phyloP scores from a whole-genome alignment of 2,888 invertebrate species.

The Chrysolina oricalcia region DNA sequence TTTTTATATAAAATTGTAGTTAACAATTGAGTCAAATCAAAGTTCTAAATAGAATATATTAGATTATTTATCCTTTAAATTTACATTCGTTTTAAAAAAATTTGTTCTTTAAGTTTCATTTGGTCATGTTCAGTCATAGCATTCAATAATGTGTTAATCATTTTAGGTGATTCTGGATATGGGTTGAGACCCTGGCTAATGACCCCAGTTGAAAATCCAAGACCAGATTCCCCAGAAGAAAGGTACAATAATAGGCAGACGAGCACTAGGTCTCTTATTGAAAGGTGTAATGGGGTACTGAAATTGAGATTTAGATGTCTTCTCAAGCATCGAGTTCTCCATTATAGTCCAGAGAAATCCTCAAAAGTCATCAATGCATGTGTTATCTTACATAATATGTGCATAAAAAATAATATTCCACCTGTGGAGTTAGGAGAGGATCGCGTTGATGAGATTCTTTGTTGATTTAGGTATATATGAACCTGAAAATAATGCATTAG shows the following conservation, averaged over 20 bases:
- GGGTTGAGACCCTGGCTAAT: slow-evolving; percentile 18
- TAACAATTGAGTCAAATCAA: too few relatives aligned
- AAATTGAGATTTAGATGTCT: slow-evolving; percentile 54
- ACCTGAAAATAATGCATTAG: slow-evolving; percentile 26
- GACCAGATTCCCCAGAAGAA: slow-evolving; percentile 21
- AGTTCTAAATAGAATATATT: too few relatives aligned
- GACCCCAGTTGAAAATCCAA: slow-evolving; percentile 6
- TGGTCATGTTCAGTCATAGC: too few relatives aligned
- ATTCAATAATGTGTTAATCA: too few relatives aligned
- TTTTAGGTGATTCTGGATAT: slow-evolving; percentile 24
- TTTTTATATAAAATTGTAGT: too few relatives aligned
- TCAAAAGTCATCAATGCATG: slow-evolving; percentile 6
- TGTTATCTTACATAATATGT: background rate
- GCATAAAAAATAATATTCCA: slow-evolving; percentile 7
- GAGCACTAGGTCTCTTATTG: slow-evolving; percentile 31
- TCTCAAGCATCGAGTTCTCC: slow-evolving; percentile 41
- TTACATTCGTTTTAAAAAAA: too few relatives aligned
- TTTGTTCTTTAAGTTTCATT: too few relatives aligned
- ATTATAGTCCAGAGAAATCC: slow-evolving; percentile 38
- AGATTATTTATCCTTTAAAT: too few relatives aligned
- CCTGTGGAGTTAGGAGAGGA: slow-evolving; percentile 27
- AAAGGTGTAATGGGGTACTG: slow-evolving; percentile 53
- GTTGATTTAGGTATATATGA: slow-evolving; percentile 29
- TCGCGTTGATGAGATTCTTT: slow-evolving; percentile 23
- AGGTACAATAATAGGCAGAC: slow-evolving; percentile 27